phyloP scores from a whole-genome alignment of 2,113 vertebrate genomes.

The Zapus hudsonius region DNA sequence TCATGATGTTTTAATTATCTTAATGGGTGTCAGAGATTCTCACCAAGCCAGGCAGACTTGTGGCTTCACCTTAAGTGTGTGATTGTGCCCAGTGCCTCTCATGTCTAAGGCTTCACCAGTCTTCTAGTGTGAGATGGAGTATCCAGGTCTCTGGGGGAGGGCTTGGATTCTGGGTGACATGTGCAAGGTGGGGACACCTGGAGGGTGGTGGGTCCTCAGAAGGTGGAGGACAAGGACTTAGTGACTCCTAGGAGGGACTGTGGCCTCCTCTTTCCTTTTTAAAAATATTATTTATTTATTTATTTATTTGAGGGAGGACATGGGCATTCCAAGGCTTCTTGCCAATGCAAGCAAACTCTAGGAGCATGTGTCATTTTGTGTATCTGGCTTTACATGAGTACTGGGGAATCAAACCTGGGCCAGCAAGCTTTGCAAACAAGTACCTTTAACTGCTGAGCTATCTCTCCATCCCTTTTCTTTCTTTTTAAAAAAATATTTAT shows the following conservation, averaged over 20 bases:
- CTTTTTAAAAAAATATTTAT: too few species aligned
- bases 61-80: neutral
- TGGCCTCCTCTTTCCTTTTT: neutral
- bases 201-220: neutral
- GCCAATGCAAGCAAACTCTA: too few species aligned
- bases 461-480: too few species aligned
- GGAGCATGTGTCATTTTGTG: too few species aligned
- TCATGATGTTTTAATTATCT: neutral
- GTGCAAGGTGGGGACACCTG: too few species aligned
- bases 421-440: too few species aligned
- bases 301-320: too few species aligned
- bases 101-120: neutral
- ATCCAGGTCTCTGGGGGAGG: accelerated
- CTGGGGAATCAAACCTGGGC: too few species aligned
- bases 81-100: neutral
- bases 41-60: neutral
- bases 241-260: neutral
- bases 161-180: neutral
- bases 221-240: neutral
- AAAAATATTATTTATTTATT: too few species aligned
- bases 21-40: neutral
- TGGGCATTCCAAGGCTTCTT: too few species aligned
- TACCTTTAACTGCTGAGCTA: too few species aligned
- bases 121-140: neutral
- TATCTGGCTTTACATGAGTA: too few species aligned